Evolutionary conservation across 2,888 invertebrate species (phyloP).

Genomic region (Frankliniella intonsa): DNA sequence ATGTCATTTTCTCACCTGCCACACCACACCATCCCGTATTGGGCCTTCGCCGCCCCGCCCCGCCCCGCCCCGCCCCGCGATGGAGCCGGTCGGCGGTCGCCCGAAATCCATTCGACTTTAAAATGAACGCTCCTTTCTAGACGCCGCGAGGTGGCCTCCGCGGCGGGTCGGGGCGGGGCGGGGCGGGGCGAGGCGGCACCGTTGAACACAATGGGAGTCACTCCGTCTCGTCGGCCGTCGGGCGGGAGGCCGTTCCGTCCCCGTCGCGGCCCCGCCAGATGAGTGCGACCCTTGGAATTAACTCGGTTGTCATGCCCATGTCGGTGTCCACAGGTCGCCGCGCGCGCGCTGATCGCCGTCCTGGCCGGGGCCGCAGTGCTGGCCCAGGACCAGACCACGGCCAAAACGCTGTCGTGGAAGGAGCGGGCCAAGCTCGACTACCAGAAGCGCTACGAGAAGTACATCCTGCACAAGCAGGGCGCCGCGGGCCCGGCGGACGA

Average conservation of each 20-base stretch:
- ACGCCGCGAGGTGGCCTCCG: neutral
- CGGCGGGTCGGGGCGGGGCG: neutral
- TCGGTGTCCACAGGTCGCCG: neutral
- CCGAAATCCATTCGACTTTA: neutral
- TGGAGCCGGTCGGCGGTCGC: neutral
- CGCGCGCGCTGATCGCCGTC: neutral
- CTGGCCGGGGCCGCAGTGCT: neutral
- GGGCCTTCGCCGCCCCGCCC: too few relatives aligned
- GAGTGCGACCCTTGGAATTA: neutral
- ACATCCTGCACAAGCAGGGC: constrained; percentile 15
- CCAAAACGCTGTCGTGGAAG: neutral
- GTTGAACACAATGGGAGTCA: neutral
- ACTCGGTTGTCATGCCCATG: neutral
- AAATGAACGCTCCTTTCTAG: neutral
- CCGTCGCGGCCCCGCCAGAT: neutral
- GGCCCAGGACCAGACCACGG: constrained; percentile 13
- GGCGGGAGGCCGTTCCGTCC: neutral
- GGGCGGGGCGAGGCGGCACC: neutral
- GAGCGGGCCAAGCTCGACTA: constrained; percentile 17
- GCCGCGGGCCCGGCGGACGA: neutral
- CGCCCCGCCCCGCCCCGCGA: too few relatives aligned
- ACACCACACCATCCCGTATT: too few relatives aligned
- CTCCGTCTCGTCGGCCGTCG: neutral
- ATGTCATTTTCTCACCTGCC: too few relatives aligned
- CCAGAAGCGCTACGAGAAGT: constrained; percentile 15